These are phyloP conservation scores for Brachystomella parvula DNA, from an alignment of 1,140 invertebrate species.

Conservation along the genomic window DNA sequence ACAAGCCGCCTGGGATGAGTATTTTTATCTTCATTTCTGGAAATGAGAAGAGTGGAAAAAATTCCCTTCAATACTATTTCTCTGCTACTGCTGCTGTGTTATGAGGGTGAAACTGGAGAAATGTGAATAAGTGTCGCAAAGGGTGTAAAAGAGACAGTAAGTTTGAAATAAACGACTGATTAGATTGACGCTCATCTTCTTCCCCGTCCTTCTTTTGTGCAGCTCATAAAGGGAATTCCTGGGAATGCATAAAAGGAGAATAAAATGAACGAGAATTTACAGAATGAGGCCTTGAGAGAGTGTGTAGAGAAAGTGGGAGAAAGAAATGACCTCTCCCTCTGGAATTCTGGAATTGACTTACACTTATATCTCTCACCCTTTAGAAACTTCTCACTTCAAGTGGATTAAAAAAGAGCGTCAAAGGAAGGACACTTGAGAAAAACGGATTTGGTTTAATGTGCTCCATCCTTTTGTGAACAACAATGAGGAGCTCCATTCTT, in stretches of 20 bases:
- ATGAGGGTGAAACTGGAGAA: too few species aligned
- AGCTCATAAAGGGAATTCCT: slow-evolving; percentile 4
- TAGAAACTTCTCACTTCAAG: slow-evolving; percentile 7
- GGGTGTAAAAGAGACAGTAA: slow-evolving; percentile 7
- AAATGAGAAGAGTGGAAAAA: too few species aligned
- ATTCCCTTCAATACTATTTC: too few species aligned
- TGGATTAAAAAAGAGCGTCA: not conserved
- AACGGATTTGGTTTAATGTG: not conserved
- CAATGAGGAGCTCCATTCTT: too few species aligned
- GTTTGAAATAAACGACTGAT: slow-evolving; percentile 10
- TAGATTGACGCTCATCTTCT: not conserved
- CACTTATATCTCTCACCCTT: slow-evolving; percentile 1
- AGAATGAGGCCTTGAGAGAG: too few species aligned
- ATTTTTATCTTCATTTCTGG: too few species aligned
- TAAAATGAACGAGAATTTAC: slow-evolving; percentile 1
- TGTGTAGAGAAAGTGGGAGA: too few species aligned
- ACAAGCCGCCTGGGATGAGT: too few species aligned
- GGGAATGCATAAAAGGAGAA: slow-evolving; percentile 8
- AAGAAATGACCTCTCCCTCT: slow-evolving; percentile 6
- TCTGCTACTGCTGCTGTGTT: too few species aligned
- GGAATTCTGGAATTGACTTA: slow-evolving; percentile 4
- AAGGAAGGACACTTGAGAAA: not conserved
- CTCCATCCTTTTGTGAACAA: not conserved
- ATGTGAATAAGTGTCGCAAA: not conserved
- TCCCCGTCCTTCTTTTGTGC: not conserved